These are phyloP conservation scores for Theretra japonica DNA, from an alignment of 2,888 invertebrate genomes.

Conservation along the genomic window DNA sequence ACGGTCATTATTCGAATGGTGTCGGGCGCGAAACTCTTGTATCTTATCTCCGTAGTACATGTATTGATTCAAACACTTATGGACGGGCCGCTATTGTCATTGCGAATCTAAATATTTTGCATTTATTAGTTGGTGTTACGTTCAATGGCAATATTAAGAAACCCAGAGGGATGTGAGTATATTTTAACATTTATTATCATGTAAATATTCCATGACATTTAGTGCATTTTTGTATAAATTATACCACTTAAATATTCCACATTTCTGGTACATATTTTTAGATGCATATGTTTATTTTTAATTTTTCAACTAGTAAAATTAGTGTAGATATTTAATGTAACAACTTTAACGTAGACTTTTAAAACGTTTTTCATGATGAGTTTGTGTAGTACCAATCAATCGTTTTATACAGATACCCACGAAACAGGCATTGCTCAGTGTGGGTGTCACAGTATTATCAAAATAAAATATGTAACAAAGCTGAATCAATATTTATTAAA, in stretches of 20 bases:
- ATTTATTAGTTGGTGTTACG: conserved; percentile 36
- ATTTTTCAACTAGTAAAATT: too few relatives aligned
- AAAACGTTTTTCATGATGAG: too few relatives aligned
- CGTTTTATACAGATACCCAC: too few relatives aligned
- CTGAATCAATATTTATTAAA: too few relatives aligned
- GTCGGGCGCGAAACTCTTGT: conserved; percentile 54
- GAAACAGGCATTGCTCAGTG: too few relatives aligned
- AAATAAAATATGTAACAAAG: too few relatives aligned
- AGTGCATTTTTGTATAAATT: neutral
- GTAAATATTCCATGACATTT: neutral
- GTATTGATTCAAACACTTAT: conserved; percentile 68
- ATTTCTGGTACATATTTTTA: too few relatives aligned
- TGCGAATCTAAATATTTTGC: conserved; percentile 53
- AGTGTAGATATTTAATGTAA: too few relatives aligned
- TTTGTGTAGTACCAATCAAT: too few relatives aligned
- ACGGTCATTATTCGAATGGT: conserved; percentile 58
- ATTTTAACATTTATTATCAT: neutral
- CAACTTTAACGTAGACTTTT: too few relatives aligned
- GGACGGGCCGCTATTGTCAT: conserved; percentile 54
- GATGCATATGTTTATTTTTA: too few relatives aligned
- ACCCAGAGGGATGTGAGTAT: conserved; percentile 45
- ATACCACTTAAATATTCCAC: neutral
- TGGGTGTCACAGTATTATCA: too few relatives aligned
- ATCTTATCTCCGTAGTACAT: conserved; percentile 69
- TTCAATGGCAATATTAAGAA: conserved; percentile 40